Conservation (phyloP, 2,888 invertebrate species). For the Hetaerina titia region DNA sequence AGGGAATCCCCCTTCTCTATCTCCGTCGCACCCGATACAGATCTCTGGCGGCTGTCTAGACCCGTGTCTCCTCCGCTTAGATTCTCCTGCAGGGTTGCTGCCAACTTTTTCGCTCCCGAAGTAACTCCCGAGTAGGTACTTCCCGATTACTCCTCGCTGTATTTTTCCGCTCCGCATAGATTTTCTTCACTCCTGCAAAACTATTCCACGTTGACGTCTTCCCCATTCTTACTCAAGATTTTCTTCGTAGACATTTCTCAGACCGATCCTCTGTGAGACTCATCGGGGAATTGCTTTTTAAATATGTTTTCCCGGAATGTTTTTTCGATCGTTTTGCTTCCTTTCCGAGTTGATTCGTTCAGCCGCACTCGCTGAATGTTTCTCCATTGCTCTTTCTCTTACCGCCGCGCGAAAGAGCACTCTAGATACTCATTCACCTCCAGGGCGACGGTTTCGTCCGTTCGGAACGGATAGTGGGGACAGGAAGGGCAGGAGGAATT, state of each 20-base stretch:
- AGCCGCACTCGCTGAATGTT: neutral
- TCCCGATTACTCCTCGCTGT: neutral
- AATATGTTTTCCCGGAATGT: too few species aligned
- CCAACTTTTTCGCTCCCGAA: neutral
- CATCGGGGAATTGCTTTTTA: too few species aligned
- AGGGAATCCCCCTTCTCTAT: neutral
- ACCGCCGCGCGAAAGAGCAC: neutral
- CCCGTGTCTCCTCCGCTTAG: neutral
- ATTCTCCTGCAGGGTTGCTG: neutral
- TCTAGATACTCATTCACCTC: neutral
- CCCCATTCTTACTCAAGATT: neutral
- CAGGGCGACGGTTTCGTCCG: neutral
- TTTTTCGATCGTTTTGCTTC: too few species aligned
- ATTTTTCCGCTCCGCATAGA: neutral
- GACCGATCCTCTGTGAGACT: neutral
- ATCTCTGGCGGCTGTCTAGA: neutral
- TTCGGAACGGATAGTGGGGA: neutral
- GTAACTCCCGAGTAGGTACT: neutral
- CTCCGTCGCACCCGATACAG: neutral
- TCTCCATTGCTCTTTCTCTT: neutral
- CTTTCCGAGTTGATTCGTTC: too few species aligned
- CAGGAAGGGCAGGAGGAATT: neutral
- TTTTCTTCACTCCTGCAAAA: neutral
- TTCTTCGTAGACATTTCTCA: neutral
- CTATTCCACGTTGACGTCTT: neutral